Base-by-base conservation (phyloP, 2,797 vertebrate genomes). In the Takifugu rubripes region DNA sequence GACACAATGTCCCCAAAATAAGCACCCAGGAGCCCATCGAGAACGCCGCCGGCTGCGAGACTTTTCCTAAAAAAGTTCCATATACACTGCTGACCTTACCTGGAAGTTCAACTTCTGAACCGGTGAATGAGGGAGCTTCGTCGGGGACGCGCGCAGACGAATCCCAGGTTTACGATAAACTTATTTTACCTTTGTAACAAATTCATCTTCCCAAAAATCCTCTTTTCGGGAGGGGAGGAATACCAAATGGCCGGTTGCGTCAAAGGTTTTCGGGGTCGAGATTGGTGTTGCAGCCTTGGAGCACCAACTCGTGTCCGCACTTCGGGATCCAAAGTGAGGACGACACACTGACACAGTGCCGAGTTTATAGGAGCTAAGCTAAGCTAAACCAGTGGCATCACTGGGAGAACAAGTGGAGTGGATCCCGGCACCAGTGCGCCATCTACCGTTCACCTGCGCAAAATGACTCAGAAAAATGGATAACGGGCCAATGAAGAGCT, bases 331-430 rank as follows among this genome's bases (percentile, higher is more conserved):
- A 51, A 40, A 15, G 27, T 60, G 36, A 60, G 49, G 16, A 43
- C 66, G 62, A 72, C 64, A 70, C 75, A 67, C 64, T 67, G 64
- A 75, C 78, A 58, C 79, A 68, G 64, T 68, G 61, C 3, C 52
- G 71, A 75, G 73, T 83, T 83, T 81, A 79, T 74, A 74, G 65
- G 3, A 62, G 85, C 86, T 83, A 79, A 75, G 79, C 82, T 86
- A 84, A 66, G 67, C 44, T 46, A 44, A 17, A 3, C 60, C 78
- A 83, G 81, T 80, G 26, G 75, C 70, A 62, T 82, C 16, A 8
- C 73, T 71, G 6, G 31, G 69, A 49, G 74, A 72, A 62, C 60
- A 65, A 68, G 70, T 57, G 64, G 6, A 50, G 24, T n/a, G 2
- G 48, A 31, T 33, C 1, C 11, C 5, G n/a, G 73, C 59, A 3